Evolutionary conservation across 2,888 invertebrate genomes (phyloP).

Genomic region (Vanessa cardui): DNA sequence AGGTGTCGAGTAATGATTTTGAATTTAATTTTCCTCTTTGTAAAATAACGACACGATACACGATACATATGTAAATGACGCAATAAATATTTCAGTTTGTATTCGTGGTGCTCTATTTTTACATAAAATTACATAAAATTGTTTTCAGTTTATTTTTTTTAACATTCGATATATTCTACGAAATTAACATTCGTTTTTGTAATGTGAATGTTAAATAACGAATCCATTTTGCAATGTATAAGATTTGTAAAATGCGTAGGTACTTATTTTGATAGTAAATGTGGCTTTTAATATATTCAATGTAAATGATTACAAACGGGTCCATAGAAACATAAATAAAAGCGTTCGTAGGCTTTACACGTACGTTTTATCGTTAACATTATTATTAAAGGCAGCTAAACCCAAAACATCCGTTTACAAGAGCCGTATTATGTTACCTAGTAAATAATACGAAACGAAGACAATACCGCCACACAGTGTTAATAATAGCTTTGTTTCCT

Average conservation of each 20-base stretch:
- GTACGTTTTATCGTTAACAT: slow-evolving; percentile 37
- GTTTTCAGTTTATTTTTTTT: not conserved
- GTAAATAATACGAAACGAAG: slow-evolving; percentile 34
- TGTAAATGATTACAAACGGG: slow-evolving; percentile 17
- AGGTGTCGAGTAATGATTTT: slow-evolving; percentile 22
- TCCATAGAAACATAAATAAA: slow-evolving; percentile 28
- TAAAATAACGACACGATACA: slow-evolving; percentile 9
- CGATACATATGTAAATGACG: not conserved
- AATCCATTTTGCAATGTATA: not conserved
- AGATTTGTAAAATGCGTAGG: not conserved
- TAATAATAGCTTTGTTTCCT: slow-evolving; percentile 27
- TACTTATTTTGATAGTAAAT: not conserved
- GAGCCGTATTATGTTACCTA: slow-evolving; percentile 35
- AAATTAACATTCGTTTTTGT: too few species aligned
- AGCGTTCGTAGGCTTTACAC: slow-evolving; percentile 34
- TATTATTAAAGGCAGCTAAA: slow-evolving; percentile 36
- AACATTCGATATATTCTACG: too few species aligned
- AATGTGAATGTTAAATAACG: too few species aligned
- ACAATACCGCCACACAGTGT: slow-evolving; percentile 27
- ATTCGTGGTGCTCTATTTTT: not conserved
- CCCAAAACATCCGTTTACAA: slow-evolving; percentile 34
- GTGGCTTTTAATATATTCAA: slow-evolving; percentile 4
- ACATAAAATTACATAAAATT: too few species aligned
- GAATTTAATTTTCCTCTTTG: slow-evolving; percentile 16
- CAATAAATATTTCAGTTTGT: slow-evolving; percentile 8